Evolutionary conservation across 2,797 vertebrate species (phyloP).

Genomic region (Lepilemur septentrionalis): DNA sequence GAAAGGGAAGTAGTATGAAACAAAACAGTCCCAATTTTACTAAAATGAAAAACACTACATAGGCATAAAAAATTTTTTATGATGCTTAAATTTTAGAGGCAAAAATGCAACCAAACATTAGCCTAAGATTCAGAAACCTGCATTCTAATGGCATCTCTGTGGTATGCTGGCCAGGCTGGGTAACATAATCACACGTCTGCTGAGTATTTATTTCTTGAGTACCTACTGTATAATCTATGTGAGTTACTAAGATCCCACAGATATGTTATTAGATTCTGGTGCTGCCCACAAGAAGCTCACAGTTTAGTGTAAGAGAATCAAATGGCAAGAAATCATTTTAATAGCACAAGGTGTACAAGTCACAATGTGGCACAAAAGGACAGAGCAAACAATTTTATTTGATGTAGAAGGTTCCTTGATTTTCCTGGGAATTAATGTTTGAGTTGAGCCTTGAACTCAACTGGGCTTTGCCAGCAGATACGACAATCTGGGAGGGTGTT

Average conservation of each 20-base stretch:
- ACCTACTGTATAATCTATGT: background rate
- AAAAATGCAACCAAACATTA: background rate
- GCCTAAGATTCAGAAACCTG: background rate
- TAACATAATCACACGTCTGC: background rate
- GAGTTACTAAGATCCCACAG: background rate
- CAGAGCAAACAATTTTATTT: background rate
- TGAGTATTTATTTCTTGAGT: background rate
- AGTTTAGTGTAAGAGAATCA: background rate
- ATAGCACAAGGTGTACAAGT: background rate
- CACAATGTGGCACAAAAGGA: background rate
- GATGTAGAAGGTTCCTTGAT: background rate
- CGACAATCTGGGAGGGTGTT: background rate
- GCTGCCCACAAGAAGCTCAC: background rate
- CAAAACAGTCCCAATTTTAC: background rate
- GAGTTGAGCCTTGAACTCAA: background rate
- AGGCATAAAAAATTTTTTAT: background rate
- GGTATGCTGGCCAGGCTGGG: background rate
- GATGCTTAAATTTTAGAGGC: background rate
- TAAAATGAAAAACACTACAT: background rate
- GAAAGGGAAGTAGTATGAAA: background rate
- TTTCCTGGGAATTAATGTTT: background rate
- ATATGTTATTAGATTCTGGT: background rate
- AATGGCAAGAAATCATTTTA: conserved; percentile 20
- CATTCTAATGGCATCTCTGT: background rate
- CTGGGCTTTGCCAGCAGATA: background rate